Conservation (phyloP, 2,113 vertebrate genomes). For the Carassius carassius region DNA sequence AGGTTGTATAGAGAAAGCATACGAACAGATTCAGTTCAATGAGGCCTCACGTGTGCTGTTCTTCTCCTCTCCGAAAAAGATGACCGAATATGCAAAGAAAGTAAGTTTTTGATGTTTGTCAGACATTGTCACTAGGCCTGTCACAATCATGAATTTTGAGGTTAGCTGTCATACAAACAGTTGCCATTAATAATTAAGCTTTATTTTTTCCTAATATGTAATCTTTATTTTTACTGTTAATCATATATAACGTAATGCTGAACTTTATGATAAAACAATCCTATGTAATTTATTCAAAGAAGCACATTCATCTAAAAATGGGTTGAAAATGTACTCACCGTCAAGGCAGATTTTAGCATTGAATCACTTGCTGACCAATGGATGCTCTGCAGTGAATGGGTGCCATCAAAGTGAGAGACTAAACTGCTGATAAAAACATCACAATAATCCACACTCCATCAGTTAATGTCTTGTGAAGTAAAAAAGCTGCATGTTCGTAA, state of each 20-base stretch:
- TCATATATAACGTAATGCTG: neutral
- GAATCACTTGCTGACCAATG: neutral
- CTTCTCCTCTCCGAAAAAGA: constrained; percentile 89
- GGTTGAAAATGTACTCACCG: too few relatives aligned
- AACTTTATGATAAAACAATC: neutral
- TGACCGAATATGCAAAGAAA: constrained; percentile 94
- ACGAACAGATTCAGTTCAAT: constrained; percentile 88
- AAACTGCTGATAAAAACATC: neutral
- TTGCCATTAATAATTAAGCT: neutral
- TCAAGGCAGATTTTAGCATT: too few relatives aligned
- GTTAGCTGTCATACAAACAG: neutral
- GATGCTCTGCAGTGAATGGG: neutral
- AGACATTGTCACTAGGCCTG: too few relatives aligned
- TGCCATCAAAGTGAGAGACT: neutral
- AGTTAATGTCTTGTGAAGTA: neutral
- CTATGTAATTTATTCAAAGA: too few relatives aligned
- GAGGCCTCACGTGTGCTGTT: constrained; percentile 90
- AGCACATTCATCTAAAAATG: neutral
- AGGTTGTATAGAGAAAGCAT: constrained; percentile 92
- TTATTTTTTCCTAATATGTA: neutral
- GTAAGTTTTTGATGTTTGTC: constrained; percentile 64
- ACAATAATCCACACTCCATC: neutral
- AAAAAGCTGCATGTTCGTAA: neutral
- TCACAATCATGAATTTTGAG: neutral
- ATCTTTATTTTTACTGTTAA: too few relatives aligned